phyloP scores from a whole-genome alignment of 1,140 invertebrate species.

The Heliconius nattereri region DNA sequence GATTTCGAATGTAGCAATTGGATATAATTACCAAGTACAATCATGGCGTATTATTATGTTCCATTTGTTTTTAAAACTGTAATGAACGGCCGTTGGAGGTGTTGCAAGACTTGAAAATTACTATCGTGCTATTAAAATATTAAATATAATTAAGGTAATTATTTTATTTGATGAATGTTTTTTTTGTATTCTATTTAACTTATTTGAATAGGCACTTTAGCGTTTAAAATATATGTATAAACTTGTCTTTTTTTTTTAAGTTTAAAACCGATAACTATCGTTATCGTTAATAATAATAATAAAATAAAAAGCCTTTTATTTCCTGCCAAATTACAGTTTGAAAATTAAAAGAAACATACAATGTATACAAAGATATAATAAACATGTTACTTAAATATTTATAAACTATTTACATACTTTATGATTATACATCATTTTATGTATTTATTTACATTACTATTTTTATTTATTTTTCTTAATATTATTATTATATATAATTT shows the following conservation, averaged over 20 bases:
- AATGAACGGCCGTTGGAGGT: conserved; percentile 39
- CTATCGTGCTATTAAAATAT: conserved; percentile 24
- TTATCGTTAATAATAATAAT: too few species aligned
- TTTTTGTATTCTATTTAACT: conserved; percentile 17
- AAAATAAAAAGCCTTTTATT: too few species aligned
- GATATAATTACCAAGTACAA: conserved; percentile 63
- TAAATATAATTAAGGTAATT: conserved; percentile 25
- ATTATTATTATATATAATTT: too few species aligned
- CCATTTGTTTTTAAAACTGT: conserved; percentile 65
- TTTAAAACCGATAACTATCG: too few species aligned
- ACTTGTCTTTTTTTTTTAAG: not conserved
- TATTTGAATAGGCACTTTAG: not conserved
- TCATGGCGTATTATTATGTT: conserved; percentile 63
- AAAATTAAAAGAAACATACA: too few species aligned
- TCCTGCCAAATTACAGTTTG: too few species aligned
- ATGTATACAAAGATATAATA: too few species aligned
- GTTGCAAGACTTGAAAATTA: conserved; percentile 30
- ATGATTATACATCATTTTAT: too few species aligned
- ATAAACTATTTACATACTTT: too few species aligned
- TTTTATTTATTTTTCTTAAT: too few species aligned
- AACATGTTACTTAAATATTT: too few species aligned
- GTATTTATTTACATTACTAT: too few species aligned
- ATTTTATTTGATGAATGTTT: conserved; percentile 19
- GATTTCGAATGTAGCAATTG: conserved; percentile 65
- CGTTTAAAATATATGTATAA: not conserved